Base-by-base conservation (phyloP, 2,888 invertebrate species). In the Aphidoletes aphidimyza region DNA sequence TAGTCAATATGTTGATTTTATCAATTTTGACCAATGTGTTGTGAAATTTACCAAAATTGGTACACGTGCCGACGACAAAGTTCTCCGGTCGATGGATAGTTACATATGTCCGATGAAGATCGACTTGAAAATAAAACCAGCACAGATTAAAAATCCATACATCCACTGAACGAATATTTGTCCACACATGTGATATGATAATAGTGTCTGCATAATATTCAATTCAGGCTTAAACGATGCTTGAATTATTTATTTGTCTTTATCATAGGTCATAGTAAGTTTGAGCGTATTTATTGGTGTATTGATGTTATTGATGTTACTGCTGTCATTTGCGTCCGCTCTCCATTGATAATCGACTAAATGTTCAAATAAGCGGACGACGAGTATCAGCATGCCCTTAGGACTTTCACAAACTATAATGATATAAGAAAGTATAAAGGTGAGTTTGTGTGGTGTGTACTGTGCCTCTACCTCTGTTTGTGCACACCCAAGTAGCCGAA, bases 331-430 rank as follows among this genome's bases (percentile, higher is more conserved):
- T 54, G 22, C 22, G 17, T 54, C 22, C 14, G n/a, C 5, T 22
- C 54, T 5, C 2, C 22, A 6, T 22, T 54, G 22, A 54, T 69
- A 30, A 9, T 69, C 34, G 69, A 69, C 19, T 14, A 30, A 69
- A 30, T 69, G 26, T 69, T 30, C 69, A 69, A 69, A 30, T 69
- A 69, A 69, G 30, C 69, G 30, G 54, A 54, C 22, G n/a, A 54
- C 69, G 11, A 69, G 8, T 69, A 69, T 69, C 69, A 69, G 69
- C 17, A 22, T 69, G 30, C 69, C 30, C 69, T 69, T 69, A 69
- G 69, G 69, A 69, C 69, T 69, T 34, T 69, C 69, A 69, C 69
- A 69, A 69, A 3, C 69, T 30, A 69, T n/a, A n/a, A n/a, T n/a
- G n/a, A n/a, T n/a, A n/a, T 69, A 30, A 30, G 69, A 69, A 69